phyloP scores from a whole-genome alignment of 2,113 vertebrate species.

The Ptilorrhoa leucosticta region DNA sequence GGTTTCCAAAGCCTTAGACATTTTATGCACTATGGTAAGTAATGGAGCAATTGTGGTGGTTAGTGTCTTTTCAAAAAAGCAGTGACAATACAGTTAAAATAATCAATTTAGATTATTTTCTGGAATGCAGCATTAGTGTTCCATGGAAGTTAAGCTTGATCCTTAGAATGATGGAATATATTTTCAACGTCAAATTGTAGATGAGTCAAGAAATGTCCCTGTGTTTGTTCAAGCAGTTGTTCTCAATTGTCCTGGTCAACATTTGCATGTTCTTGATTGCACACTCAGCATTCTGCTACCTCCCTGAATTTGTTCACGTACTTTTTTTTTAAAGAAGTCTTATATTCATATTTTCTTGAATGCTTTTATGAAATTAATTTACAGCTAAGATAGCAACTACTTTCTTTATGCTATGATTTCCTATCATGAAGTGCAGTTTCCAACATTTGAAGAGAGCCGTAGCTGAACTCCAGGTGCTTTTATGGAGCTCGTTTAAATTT shows the following conservation, averaged over 20 bases:
- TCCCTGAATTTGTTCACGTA: not conserved
- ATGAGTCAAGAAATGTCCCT: not conserved
- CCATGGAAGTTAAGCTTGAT: slow-evolving; percentile 20
- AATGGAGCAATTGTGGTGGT: slow-evolving; percentile 56
- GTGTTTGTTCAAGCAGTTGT: not conserved
- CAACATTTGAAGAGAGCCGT: not conserved
- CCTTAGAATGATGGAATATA: slow-evolving; percentile 30
- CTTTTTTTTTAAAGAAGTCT: not conserved
- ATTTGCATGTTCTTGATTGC: not conserved
- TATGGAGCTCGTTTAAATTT: not conserved
- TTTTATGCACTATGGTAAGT: slow-evolving; percentile 44
- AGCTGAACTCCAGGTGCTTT: not conserved
- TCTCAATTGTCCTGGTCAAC: not conserved
- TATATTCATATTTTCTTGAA: not conserved
- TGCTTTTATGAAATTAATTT: not conserved
- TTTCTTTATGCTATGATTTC: not conserved
- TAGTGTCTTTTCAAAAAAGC: slow-evolving; percentile 4
- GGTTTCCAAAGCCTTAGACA: slow-evolving; percentile 51
- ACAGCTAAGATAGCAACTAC: not conserved
- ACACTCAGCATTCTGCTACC: not conserved
- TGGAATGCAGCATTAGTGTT: slow-evolving; percentile 43
- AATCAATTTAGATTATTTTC: slow-evolving; percentile 65
- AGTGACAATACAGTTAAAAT: slow-evolving; percentile 56
- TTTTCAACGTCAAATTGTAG: slow-evolving; percentile 12
- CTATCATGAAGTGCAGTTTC: not conserved